phyloP scores from a whole-genome alignment of 1,140 invertebrate species.

The Brachionus asplanchnoidis region DNA sequence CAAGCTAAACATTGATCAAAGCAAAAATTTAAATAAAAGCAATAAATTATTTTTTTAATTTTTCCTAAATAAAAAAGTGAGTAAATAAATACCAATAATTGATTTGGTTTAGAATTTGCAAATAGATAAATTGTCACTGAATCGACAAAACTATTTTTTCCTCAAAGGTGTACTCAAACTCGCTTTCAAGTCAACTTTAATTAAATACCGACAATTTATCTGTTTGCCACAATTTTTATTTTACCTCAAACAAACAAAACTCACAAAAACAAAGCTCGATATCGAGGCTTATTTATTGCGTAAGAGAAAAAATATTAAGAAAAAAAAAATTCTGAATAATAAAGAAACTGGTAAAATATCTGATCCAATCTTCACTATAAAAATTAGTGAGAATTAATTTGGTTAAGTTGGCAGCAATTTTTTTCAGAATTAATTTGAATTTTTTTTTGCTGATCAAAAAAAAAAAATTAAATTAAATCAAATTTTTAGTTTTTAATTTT shows the following conservation, averaged over 20 bases:
- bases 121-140: not conserved
- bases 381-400: too few species aligned
- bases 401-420: too few species aligned
- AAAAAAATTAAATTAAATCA: too few species aligned
- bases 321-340: too few species aligned
- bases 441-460: too few species aligned
- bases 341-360: too few species aligned
- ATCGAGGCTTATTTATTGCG: not conserved
- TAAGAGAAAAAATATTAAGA: not conserved
- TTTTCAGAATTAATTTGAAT: too few species aligned
- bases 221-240: not conserved
- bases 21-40: not conserved
- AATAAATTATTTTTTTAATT: not conserved
- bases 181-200: not conserved
- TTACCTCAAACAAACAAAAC: not conserved
- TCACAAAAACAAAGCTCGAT: not conserved
- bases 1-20: not conserved
- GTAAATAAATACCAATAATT: not conserved
- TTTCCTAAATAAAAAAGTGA: not conserved
- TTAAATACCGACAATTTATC: not conserved
- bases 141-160: not conserved
- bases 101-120: not conserved
- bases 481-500: too few species aligned
- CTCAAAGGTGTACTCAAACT: not conserved
- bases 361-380: too few species aligned